These are phyloP conservation scores for Parthenolecanium corni DNA, from an alignment of 2,888 invertebrate genomes.

Conservation along the genomic window DNA sequence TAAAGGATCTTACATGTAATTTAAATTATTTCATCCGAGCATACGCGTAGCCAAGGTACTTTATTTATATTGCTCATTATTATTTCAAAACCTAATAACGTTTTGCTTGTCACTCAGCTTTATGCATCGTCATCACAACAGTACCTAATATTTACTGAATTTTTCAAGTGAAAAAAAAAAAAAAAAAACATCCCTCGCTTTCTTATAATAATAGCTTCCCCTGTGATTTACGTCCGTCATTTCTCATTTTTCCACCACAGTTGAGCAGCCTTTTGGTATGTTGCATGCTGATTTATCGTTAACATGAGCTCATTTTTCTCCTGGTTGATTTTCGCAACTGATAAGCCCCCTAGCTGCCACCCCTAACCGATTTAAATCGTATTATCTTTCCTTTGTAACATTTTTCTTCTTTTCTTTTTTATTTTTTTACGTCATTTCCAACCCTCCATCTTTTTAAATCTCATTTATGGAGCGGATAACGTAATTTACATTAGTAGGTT, in stretches of 20 bases:
- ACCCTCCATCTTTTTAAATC: too few species aligned
- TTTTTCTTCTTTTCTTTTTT: not conserved
- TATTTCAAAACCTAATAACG: too few species aligned
- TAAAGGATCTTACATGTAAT: too few species aligned
- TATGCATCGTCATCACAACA: too few species aligned
- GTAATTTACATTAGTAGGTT: too few species aligned
- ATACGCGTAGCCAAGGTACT: too few species aligned
- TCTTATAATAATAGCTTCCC: conserved; percentile 20
- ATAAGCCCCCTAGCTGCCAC: conserved; percentile 19
- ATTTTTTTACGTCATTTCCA: not conserved
- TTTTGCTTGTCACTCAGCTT: too few species aligned
- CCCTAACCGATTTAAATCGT: conserved; percentile 20
- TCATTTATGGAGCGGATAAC: not conserved
- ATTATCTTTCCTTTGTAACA: conserved; percentile 8
- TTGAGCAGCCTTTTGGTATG: conserved; percentile 13
- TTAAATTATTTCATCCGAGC: too few species aligned
- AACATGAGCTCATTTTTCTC: conserved; percentile 26
- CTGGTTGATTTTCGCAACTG: conserved; percentile 22
- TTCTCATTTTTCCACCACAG: conserved; percentile 24
- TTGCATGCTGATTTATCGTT: conserved; percentile 25
- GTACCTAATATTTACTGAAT: not conserved
- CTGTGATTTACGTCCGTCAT: conserved; percentile 24
- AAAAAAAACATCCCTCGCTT: not conserved
- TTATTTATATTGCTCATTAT: too few species aligned
- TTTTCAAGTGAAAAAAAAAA: not conserved